A percentile compares a stretch with the other conserved stretches of the same genome.
phyloP scores from a whole-genome alignment of 2,797 vertebrate genomes.

The Borostomias antarcticus region DNA sequence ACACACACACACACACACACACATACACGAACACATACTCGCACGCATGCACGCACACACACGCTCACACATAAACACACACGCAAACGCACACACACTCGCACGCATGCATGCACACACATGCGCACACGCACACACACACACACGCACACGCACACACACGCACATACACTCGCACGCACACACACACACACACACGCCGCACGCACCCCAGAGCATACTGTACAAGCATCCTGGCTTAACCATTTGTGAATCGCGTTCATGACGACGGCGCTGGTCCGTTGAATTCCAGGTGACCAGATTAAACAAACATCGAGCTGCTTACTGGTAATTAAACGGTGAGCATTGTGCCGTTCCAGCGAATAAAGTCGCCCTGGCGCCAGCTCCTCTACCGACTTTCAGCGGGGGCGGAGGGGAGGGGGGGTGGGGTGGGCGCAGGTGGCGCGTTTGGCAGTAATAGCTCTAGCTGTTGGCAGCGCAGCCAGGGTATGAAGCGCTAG shows the following conservation, averaged over 20 bases:
- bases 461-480: slow-evolving; percentile 78
- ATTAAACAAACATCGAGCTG: slow-evolving; percentile 70
- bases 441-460: slow-evolving; percentile 81
- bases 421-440: slow-evolving; percentile 66
- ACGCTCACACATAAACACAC: no score
- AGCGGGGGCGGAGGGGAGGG: slow-evolving; percentile 25
- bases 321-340: slow-evolving; percentile 81
- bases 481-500: slow-evolving; percentile 71
- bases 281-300: slow-evolving; percentile 48
- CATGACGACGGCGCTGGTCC: neutral
- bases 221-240: no score
- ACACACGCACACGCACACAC: slow-evolving; percentile 53
- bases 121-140: no score
- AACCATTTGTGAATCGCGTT: no score
- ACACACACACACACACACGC: neutral
- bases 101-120: no score
- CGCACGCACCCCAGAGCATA: neutral
- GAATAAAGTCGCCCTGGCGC: slow-evolving; percentile 58
- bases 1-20: no score
- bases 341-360: slow-evolving; percentile 69
- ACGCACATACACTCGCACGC: slow-evolving; percentile 13
- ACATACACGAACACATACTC: no score
- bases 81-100: no score
- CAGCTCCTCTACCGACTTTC: slow-evolving; percentile 63
- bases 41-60: no score